Evolutionary conservation across 2,888 invertebrate genomes (phyloP).

Genomic region (Acronicta alni): DNA sequence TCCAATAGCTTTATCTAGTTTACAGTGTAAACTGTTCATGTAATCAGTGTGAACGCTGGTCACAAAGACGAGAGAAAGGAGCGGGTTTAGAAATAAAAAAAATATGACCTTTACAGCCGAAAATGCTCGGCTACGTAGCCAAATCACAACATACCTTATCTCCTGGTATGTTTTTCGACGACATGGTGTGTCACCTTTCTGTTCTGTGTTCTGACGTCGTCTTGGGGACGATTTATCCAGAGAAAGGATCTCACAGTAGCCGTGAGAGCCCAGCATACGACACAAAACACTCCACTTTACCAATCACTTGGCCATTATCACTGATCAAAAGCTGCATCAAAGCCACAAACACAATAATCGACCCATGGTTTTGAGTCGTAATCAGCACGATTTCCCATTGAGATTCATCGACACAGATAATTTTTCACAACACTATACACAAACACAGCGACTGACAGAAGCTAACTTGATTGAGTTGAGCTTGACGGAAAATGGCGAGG

Average conservation of each 20-base stretch:
- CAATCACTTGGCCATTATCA: constrained; percentile 89
- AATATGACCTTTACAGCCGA: constrained; percentile 76
- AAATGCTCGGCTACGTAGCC: constrained; percentile 59
- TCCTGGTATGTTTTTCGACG: constrained; percentile 94
- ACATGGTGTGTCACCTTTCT: constrained; percentile 90
- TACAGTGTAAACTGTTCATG: constrained; percentile 31
- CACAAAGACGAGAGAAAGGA: constrained; percentile 80
- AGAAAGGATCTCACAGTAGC: constrained; percentile 86
- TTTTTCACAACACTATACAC: constrained; percentile 89
- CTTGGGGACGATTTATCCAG: constrained; percentile 87
- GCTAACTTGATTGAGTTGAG: constrained; percentile 85
- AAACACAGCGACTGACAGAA: constrained; percentile 89
- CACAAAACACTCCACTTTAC: constrained; percentile 88
- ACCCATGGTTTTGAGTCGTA: constrained; percentile 86
- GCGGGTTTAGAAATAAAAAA: constrained; percentile 78
- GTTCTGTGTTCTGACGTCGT: constrained; percentile 83
- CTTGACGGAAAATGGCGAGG: constrained; percentile 88
- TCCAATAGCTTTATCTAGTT: constrained; percentile 12
- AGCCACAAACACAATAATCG: constrained; percentile 87
- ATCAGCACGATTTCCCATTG: constrained; percentile 88
- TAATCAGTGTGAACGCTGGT: constrained; percentile 47
- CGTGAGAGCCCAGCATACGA: constrained; percentile 87
- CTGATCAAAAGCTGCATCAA: constrained; percentile 85
- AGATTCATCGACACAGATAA: constrained; percentile 87
- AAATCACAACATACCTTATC: constrained; percentile 92